These are phyloP conservation scores for Drosophila triauraria DNA, from an alignment of 1,140 invertebrate species.

Conservation along the genomic window DNA sequence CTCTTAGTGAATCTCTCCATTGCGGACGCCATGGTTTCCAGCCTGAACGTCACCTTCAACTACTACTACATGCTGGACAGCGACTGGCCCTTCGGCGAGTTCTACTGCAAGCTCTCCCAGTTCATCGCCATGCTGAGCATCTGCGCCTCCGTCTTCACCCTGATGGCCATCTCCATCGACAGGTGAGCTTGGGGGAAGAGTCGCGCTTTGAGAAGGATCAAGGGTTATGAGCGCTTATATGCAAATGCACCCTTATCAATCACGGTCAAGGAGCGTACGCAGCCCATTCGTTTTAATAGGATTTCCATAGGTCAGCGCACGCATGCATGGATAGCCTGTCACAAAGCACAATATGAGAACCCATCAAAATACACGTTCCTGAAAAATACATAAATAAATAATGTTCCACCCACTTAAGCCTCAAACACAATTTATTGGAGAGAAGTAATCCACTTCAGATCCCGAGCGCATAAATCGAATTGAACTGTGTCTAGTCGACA, in stretches of 20 bases:
- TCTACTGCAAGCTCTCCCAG: slow-evolving; percentile 97
- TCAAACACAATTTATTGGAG: slow-evolving; percentile 8
- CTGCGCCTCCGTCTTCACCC: slow-evolving; percentile 96
- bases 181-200: slow-evolving; percentile 94
- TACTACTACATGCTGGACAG: slow-evolving; percentile 96
- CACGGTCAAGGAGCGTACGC: slow-evolving; percentile 8
- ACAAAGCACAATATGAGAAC: slow-evolving; percentile 16
- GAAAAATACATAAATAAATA: slow-evolving; percentile 30
- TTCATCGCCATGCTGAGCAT: slow-evolving; percentile 97
- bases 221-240: slow-evolving; percentile 11
- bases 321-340: slow-evolving; percentile 23
- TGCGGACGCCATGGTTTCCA: slow-evolving; percentile 97
- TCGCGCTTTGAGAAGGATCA: neutral
- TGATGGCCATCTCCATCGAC: slow-evolving; percentile 98
- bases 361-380: slow-evolving; percentile 22
- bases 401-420: slow-evolving; percentile 17
- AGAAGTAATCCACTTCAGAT: slow-evolving; percentile 22
- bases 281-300: slow-evolving; percentile 39
- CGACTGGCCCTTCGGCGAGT: slow-evolving; percentile 96
- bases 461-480: slow-evolving; percentile 1
- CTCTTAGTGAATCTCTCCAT: slow-evolving; percentile 94
- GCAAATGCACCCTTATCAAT: slow-evolving; percentile 45
- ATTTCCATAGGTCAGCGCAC: slow-evolving; percentile 20
- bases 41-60: slow-evolving; percentile 97
- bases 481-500: slow-evolving; percentile 17